Evolutionary conservation across 2,797 vertebrate species (phyloP), one percentile per base, ranked within the genome.

Genomic region (Calcarius lapponicus): DNA sequence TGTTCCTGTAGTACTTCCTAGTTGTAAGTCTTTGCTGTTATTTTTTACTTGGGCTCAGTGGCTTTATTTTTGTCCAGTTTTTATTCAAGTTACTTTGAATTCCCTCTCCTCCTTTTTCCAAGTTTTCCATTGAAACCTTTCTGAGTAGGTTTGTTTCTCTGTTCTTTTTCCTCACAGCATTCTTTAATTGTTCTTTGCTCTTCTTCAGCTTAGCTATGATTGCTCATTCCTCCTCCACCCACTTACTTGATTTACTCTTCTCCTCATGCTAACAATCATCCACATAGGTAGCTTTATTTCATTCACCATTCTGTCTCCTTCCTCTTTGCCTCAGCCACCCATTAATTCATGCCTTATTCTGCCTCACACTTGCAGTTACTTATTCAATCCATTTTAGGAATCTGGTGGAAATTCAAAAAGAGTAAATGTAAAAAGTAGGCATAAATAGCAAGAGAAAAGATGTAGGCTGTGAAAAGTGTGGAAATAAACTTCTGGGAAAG

Each of bases 191-290:
- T 64, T 71, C 45, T 80, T 92, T 70, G 29, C 48, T 85, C 57
- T 73, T 43, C 64, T 75, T 84, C 42, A 64, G n/a, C 31, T 92
- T 64, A 71, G 56, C 64, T 89, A 4, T 1, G 9, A 61, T 85
- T 57, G 42, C 86, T 89, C 65, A 51, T 91, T 88, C 75, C 20
- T 93, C 79, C 87, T 78, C 72, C 81, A 95, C 69, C 47, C 50
- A 74, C 84, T 80, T 58, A 47, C 51, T 58, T 48, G 31, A 65
- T 75, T 80, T 82, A 51, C 58, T 85, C 80, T 80, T 78, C 71
- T 72, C 43, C 51, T 89, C 29, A 11, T 15, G 50, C 34, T 87
- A 67, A 57, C 48, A 45, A 16, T 87, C 4, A 3, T 71, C 71
- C 47, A 74, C 20, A 0, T 43, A 57, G 1, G 4, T 15, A n/a